phyloP scores from a whole-genome alignment of 2,888 invertebrate species.

The Cremastinae sp. region DNA sequence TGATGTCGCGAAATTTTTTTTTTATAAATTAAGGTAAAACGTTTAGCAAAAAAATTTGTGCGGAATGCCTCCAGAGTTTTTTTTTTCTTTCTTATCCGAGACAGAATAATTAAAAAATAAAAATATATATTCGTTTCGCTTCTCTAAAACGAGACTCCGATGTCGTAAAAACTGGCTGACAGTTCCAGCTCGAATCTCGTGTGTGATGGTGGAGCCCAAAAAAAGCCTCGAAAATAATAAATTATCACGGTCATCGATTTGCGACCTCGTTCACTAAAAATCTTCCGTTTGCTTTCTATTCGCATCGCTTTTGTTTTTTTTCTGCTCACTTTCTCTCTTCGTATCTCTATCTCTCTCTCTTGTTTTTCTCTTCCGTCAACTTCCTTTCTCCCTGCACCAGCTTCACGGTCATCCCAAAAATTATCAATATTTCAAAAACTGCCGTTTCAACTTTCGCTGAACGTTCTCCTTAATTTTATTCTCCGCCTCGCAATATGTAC shows the following conservation, averaged over 20 bases:
- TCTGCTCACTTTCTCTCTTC: not conserved
- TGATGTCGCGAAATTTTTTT: constrained; percentile 1
- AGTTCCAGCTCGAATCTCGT: constrained; percentile 3
- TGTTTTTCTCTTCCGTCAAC: constrained; percentile 3
- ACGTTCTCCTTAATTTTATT: constrained; percentile 23
- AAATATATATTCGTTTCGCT: not conserved
- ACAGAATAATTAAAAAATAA: constrained; percentile 9
- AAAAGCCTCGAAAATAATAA: constrained; percentile 45
- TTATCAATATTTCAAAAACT: too few relatives aligned
- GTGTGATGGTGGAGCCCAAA: constrained; percentile 15
- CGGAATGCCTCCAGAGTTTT: constrained; percentile 5
- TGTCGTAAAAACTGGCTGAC: not conserved
- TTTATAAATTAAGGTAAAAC: not conserved
- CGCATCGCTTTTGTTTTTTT: constrained; percentile 5
- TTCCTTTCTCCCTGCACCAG: not conserved
- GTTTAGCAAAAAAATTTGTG: constrained; percentile 7
- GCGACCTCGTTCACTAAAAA: constrained; percentile 13
- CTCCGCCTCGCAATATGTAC: not conserved
- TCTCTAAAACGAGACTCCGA: not conserved
- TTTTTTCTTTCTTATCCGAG: not conserved
- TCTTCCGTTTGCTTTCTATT: constrained; percentile 10
- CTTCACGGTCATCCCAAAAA: not conserved
- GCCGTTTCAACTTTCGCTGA: not conserved
- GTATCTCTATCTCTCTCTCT: constrained; percentile 1
- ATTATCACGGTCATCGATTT: constrained; percentile 42